Conservation (phyloP, 2,888 invertebrate species). For the Andrena camellia region DNA sequence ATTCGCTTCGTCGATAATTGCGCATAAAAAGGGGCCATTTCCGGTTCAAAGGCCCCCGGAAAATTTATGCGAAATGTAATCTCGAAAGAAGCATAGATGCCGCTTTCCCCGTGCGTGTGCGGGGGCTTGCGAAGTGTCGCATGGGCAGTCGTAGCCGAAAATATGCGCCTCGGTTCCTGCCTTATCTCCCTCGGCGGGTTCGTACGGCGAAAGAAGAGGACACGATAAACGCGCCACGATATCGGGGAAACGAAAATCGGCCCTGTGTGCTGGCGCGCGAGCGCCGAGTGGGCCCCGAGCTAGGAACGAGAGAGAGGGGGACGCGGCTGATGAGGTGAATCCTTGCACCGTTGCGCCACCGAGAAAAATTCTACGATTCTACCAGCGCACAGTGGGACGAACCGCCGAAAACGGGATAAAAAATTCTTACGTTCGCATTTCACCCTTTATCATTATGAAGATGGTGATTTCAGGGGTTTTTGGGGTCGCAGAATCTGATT, state of each 20-base stretch:
- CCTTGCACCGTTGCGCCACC: conserved; percentile 75
- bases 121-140: conserved; percentile 40
- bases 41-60: no score
- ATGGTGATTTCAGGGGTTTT: no score
- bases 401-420: no score
- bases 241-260: conserved; percentile 45
- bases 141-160: conserved; percentile 40
- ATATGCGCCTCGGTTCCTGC: conserved; percentile 54
- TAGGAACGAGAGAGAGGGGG: conserved; percentile 44
- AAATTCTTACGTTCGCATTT: no score
- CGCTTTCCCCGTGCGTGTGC: neutral
- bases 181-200: conserved; percentile 64
- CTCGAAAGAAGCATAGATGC: no score
- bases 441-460: no score
- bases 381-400: no score
- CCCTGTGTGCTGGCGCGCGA: conserved; percentile 2
- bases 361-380: conserved; percentile 60
- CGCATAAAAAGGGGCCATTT: no score
- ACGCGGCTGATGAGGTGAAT: conserved; percentile 77
- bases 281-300: conserved; percentile 16
- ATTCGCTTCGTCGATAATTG: no score
- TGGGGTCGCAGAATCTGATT: no score
- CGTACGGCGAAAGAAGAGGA: conserved; percentile 47
- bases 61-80: no score
- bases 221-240: conserved; percentile 55